These are phyloP conservation scores for Pangasius sanitwongsei DNA, from an alignment of 2,797 vertebrate species.

Conservation along the genomic window DNA sequence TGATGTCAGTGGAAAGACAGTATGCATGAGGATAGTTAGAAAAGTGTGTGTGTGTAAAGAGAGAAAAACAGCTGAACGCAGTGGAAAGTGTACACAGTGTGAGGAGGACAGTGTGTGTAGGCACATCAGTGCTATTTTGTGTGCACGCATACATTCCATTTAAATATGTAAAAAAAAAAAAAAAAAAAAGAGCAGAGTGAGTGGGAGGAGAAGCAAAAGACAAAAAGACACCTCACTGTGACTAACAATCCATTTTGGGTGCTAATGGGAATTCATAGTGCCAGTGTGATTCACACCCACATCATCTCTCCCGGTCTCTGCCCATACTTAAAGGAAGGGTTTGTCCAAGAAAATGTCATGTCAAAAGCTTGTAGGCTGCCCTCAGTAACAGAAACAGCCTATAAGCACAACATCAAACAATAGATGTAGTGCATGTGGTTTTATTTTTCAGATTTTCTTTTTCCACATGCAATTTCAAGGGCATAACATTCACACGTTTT, in stretches of 20 bases:
- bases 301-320: background rate
- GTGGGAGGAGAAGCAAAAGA: background rate
- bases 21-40: background rate
- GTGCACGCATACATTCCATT: background rate
- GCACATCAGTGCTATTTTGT: too few species aligned
- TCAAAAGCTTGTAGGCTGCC: background rate
- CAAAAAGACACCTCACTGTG: background rate
- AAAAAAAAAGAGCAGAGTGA: background rate
- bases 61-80: background rate
- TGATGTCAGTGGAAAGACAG: background rate
- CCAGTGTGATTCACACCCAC: conserved; percentile 11
- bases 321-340: background rate
- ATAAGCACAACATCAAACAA: background rate
- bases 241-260: background rate
- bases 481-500: background rate
- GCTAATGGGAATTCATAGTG: background rate
- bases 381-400: background rate
- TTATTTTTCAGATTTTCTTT: background rate
- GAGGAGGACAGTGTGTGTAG: background rate
- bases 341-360: background rate
- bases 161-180: background rate
- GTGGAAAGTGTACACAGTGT: background rate
- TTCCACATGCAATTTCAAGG: background rate
- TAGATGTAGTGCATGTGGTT: too few species aligned
- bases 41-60: background rate